Conservation (phyloP, 2,888 invertebrate genomes). For the Melitaea athalia region DNA sequence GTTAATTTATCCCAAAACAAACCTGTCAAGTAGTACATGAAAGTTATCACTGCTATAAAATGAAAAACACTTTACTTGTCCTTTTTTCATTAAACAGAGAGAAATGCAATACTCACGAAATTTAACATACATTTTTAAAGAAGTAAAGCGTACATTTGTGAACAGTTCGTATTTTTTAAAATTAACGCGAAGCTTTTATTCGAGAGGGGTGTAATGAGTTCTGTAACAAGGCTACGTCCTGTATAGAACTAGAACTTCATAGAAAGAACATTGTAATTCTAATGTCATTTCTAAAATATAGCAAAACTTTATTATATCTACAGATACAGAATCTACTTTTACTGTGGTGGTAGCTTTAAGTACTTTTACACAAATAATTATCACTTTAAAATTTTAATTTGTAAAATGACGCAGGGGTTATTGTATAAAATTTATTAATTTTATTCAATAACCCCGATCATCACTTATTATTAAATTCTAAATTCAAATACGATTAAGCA, state of each 20-base stretch:
- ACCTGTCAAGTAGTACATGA: background rate
- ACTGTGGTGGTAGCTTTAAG: too few species aligned
- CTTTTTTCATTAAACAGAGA: conserved; percentile 2
- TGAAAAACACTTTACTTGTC: background rate
- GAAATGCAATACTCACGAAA: conserved; percentile 2
- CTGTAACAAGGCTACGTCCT: background rate
- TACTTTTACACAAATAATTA: too few species aligned
- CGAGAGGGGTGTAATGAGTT: conserved; percentile 1
- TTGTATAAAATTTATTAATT: too few species aligned
- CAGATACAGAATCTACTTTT: too few species aligned
- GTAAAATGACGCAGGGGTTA: too few species aligned
- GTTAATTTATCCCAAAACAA: background rate
- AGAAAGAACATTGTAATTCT: background rate
- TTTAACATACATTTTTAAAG: conserved; percentile 13
- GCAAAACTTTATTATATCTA: background rate
- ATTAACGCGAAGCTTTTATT: conserved; percentile 6
- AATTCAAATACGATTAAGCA: too few species aligned
- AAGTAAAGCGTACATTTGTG: conserved; percentile 6
- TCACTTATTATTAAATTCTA: too few species aligned
- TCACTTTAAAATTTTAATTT: too few species aligned
- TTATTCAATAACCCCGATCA: too few species aligned
- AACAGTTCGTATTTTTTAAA: conserved; percentile 2
- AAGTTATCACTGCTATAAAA: conserved; percentile 1
- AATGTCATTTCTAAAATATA: too few species aligned
- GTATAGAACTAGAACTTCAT: background rate